Percentiles rank a stretch among this genome's conserved stretches.
These are phyloP conservation scores for Stramonita haemastoma DNA, from an alignment of 2,888 invertebrate genomes.

Conservation along the genomic window DNA sequence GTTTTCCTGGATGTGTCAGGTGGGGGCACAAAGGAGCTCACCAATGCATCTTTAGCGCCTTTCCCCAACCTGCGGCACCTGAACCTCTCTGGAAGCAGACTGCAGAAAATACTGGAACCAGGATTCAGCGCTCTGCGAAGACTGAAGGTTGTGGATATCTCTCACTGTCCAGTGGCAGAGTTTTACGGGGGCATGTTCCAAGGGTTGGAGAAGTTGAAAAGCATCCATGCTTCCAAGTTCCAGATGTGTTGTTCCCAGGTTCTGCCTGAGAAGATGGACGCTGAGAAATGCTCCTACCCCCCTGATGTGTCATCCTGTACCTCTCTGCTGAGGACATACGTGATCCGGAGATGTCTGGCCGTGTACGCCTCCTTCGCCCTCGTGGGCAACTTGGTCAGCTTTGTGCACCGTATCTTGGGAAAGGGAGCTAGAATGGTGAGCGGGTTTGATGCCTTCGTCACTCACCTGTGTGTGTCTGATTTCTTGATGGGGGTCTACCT, in stretches of 20 bases:
- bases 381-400: conserved; percentile 27
- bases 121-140: neutral
- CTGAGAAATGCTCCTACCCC: neutral
- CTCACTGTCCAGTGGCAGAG: neutral
- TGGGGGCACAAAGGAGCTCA: neutral
- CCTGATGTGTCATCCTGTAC: conserved; percentile 35
- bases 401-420: conserved; percentile 3
- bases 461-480: conserved; percentile 45
- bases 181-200: conserved; percentile 4
- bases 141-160: neutral
- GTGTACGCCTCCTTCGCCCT: conserved; percentile 13
- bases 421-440: neutral
- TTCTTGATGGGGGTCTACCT: conserved; percentile 59
- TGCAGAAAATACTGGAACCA: neutral
- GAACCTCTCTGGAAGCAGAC: neutral
- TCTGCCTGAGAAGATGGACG: neutral
- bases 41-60: neutral
- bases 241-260: conserved; percentile 19
- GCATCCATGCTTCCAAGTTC: conserved; percentile 12
- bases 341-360: conserved; percentile 16
- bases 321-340: neutral
- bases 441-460: conserved; percentile 40
- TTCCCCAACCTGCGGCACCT: neutral
- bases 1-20: neutral
- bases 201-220: neutral